Base-by-base conservation (phyloP, 2,888 invertebrate genomes). In the Acleris literana region DNA sequence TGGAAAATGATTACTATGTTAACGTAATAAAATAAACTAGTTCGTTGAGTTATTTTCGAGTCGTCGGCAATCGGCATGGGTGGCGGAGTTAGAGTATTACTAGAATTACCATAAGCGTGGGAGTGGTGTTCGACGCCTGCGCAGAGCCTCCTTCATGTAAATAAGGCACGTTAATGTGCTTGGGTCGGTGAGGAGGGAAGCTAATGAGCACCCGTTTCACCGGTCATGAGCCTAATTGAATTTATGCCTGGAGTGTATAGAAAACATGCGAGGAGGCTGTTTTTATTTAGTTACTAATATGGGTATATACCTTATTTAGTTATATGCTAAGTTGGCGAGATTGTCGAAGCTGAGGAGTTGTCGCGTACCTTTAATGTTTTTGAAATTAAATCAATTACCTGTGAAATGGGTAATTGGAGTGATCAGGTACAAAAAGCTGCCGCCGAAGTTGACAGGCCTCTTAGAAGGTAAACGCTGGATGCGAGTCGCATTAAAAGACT, bases 1-100 rank as follows among this genome's bases (percentile, higher is more conserved):
- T 51, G 51, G 63, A 52, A 57, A 57, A 46, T 63, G 52, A 63
- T 63, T 57, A 52, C 57, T 57, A 57, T 56, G 56, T 57, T 57
- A 57, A 51, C 56, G 51, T 56, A 57, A 63, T 52, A 57, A 63
- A 63, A 63, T 44, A 57, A 63, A 63, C 52, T 51, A 63, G 49
- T 56, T 51, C 17, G 18, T 6, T 49, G 16, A 16, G 55, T 43
- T 43, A 5, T 20, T 20, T 48, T 49, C 22, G 44, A 25, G 57
- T 17, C 25, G 56, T 25, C 55, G 55, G 55, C 20, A 39, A 20
- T 20, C 11, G 11, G 54, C 33, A 18, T 20, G 43, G 16, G 16
- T 16, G 43, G 55, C 7, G 55, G 7, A 43, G 55, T 22, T 55
- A 7, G 6, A 44, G 53, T 17, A 46, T 33, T 52, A 56, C 63